Conservation (phyloP, 2,888 invertebrate genomes). For the Plagiodera versicolora region DNA sequence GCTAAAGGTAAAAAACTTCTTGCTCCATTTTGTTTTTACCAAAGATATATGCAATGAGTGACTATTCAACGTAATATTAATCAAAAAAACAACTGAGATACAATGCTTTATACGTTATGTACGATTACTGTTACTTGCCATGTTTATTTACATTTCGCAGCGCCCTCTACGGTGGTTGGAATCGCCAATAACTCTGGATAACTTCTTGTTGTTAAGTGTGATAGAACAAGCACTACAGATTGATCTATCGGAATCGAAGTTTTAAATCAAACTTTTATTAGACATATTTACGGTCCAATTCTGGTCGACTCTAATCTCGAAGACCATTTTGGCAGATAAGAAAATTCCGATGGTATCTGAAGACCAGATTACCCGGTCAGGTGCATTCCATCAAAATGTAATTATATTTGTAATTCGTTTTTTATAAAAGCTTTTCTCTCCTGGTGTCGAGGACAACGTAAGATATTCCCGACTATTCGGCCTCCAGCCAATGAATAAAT, state of each 20-base stretch:
- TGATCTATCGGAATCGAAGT: not conserved
- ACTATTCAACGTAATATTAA: too few relatives aligned
- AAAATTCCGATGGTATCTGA: slow-evolving; percentile 28
- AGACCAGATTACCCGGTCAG: slow-evolving; percentile 37
- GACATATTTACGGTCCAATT: slow-evolving; percentile 17
- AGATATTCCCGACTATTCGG: slow-evolving; percentile 49
- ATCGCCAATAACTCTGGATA: too few relatives aligned
- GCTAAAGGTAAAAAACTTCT: too few relatives aligned
- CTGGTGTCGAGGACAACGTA: slow-evolving; percentile 46
- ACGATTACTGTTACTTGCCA: too few relatives aligned
- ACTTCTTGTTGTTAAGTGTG: too few relatives aligned
- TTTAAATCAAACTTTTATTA: slow-evolving; percentile 5
- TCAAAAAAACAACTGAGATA: too few relatives aligned
- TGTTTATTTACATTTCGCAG: too few relatives aligned
- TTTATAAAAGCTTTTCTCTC: slow-evolving; percentile 24
- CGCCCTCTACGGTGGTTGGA: too few relatives aligned
- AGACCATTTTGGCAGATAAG: slow-evolving; percentile 27
- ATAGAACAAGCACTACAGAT: too few relatives aligned
- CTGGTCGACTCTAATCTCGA: slow-evolving; percentile 9
- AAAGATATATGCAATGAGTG: too few relatives aligned
- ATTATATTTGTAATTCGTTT: slow-evolving; percentile 51
- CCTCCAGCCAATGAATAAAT: slow-evolving; percentile 52
- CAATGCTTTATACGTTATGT: too few relatives aligned
- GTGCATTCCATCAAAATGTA: slow-evolving; percentile 49
- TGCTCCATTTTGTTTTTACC: too few relatives aligned